phyloP scores from a whole-genome alignment of 2,113 vertebrate species.

The Syrrhaptes paradoxus region DNA sequence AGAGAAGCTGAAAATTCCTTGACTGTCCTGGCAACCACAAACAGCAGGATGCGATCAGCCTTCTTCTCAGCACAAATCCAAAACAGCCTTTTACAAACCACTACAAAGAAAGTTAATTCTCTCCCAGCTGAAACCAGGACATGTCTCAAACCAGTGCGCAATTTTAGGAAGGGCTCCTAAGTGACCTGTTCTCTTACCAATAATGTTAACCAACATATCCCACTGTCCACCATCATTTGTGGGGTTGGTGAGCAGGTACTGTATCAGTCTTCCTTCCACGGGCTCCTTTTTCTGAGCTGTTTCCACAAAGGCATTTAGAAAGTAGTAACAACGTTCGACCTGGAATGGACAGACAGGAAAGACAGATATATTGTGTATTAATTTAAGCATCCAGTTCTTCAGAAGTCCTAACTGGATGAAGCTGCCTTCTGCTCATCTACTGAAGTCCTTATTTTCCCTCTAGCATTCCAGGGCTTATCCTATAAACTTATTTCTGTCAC shows the following conservation, averaged over 20 bases:
- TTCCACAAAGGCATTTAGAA: conserved; percentile 90
- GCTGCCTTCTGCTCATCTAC: background rate
- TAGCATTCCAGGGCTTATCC: background rate
- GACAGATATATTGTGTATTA: rapidly evolving
- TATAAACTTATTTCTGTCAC: background rate
- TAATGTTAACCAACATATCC: conserved; percentile 98
- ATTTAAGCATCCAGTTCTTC: background rate
- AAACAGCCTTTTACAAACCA: no score
- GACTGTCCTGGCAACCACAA: no score
- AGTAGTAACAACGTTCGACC: conserved; percentile 96
- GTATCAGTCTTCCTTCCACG: conserved; percentile 90
- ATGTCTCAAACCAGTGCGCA: background rate
- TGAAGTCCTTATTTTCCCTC: background rate
- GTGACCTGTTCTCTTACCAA: conserved; percentile 78
- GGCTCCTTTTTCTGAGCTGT: conserved; percentile 91
- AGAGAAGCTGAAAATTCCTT: no score
- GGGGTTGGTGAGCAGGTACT: conserved; percentile 93
- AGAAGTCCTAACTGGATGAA: background rate
- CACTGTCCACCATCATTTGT: conserved; percentile 96
- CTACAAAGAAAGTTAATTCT: no score
- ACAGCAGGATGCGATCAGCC: no score
- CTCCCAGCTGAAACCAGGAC: no score
- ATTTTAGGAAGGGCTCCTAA: background rate
- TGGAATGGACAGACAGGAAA: conserved; percentile 16
- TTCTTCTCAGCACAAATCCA: no score